phyloP scores from a whole-genome alignment of 35 echinoderm and acorn worm species.

The Apostichopus japonicus region DNA sequence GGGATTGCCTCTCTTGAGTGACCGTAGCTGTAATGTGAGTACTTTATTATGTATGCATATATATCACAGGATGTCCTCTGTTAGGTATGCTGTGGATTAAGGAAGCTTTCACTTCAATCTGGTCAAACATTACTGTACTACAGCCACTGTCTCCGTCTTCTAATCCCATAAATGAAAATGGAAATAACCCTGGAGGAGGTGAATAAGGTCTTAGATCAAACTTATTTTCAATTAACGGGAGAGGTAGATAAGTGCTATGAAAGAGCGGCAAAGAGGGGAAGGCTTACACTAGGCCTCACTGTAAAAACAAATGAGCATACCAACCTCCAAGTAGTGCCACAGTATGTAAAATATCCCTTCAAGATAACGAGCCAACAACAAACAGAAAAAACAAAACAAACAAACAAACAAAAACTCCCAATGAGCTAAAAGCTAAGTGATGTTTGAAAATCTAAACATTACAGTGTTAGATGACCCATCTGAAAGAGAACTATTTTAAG shows the following conservation, averaged over 20 bases:
- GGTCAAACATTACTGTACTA: background rate
- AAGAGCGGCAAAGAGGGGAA: no score
- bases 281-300: no score
- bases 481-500: no score
- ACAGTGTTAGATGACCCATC: no score
- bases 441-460: no score
- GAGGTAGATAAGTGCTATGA: background rate
- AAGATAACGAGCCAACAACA: no score
- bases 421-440: no score
- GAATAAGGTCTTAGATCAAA: background rate
- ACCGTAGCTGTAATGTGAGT: slow-evolving; percentile 30
- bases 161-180: background rate
- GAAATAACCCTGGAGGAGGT: background rate
- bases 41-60: slow-evolving; percentile 42
- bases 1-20: slow-evolving; percentile 4
- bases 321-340: no score
- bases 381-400: no score
- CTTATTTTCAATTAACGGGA: background rate
- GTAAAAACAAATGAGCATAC: no score
- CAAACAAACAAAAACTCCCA: no score
- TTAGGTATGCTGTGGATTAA: slow-evolving; percentile 1
- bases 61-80: slow-evolving; percentile 13
- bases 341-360: no score
- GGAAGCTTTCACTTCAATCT: background rate
- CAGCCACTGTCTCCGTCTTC: background rate